These are phyloP conservation scores for Chionodraco myersi DNA, from an alignment of 2,113 vertebrate genomes.

Conservation along the genomic window DNA sequence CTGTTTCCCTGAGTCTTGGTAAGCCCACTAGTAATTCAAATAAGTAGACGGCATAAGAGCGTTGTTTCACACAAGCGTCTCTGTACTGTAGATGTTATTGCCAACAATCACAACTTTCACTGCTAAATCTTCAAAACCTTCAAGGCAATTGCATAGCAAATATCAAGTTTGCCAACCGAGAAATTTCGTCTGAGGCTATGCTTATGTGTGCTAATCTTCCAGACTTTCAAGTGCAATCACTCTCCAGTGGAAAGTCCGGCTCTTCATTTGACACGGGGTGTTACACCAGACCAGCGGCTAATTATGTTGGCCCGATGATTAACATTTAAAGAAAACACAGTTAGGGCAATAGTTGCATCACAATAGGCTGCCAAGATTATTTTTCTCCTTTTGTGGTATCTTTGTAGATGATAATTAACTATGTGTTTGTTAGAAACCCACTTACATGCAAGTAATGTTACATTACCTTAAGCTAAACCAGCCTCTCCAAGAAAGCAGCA, in stretches of 20 bases:
- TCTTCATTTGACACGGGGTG: constrained; percentile 71
- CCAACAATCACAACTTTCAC: constrained; percentile 58
- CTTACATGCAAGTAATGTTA: constrained; percentile 26
- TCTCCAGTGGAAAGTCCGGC: constrained; percentile 67
- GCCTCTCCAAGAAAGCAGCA: constrained; percentile 23
- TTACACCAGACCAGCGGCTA: constrained; percentile 71
- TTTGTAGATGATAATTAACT: constrained; percentile 9
- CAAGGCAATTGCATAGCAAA: constrained; percentile 70
- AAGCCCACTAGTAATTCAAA: constrained; percentile 52
- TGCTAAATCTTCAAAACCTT: constrained; percentile 69
- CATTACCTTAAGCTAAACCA: constrained; percentile 15
- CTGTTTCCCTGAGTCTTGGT: background rate
- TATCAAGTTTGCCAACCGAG: constrained; percentile 74
- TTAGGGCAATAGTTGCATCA: constrained; percentile 60
- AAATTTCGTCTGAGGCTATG: constrained; percentile 73
- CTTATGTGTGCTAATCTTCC: constrained; percentile 77
- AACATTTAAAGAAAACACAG: constrained; percentile 69
- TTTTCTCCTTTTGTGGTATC: background rate
- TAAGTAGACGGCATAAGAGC: constrained; percentile 30
- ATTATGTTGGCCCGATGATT: constrained; percentile 72
- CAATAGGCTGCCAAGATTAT: constrained; percentile 16
- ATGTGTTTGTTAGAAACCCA: constrained; percentile 29
- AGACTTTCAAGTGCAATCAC: constrained; percentile 78
- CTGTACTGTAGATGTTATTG: constrained; percentile 47
- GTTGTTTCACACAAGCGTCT: constrained; percentile 41